A percentile compares a stretch with the other conserved stretches of the same genome.
Evolutionary conservation across 2,113 vertebrate species (phyloP).

Genomic region (Coptodon bakossiorum): DNA sequence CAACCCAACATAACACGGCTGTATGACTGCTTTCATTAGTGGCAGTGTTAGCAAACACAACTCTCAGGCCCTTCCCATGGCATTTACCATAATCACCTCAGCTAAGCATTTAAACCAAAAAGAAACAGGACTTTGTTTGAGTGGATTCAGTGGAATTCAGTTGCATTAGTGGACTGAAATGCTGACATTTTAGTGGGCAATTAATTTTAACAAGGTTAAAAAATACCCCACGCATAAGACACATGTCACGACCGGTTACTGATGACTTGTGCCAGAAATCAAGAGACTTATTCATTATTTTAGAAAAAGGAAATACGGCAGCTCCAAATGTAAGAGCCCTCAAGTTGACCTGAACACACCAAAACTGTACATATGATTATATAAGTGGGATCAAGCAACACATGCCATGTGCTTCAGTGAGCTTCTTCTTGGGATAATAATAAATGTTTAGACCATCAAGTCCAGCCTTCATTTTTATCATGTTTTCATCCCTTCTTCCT

Average conservation of each 20-base stretch:
- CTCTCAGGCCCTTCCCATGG: neutral
- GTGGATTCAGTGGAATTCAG: neutral
- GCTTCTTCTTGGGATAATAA: constrained; percentile 2
- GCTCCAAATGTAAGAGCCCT: neutral
- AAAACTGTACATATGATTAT: constrained; percentile 11
- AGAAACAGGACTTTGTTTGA: constrained; percentile 40
- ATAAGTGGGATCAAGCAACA: constrained; percentile 13
- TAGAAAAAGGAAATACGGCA: neutral
- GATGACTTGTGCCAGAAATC: constrained; percentile 24
- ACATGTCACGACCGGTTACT: neutral
- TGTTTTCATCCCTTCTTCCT: constrained; percentile 10
- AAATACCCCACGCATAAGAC: constrained; percentile 1
- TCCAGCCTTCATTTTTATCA: neutral
- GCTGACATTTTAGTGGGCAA: neutral
- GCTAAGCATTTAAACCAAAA: constrained; percentile 16
- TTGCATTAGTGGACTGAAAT: neutral
- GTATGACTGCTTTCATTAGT: constrained; percentile 20
- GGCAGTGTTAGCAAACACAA: constrained; percentile 10
- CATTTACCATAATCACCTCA: constrained; percentile 16
- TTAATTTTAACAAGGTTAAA: constrained; percentile 4
- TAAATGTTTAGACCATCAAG: neutral
- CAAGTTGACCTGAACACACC: constrained; percentile 1
- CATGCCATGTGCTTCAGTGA: constrained; percentile 4
- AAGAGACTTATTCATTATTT: neutral
- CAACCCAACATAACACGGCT: neutral